These are phyloP conservation scores for Temnothorax longispinosus DNA, from an alignment of 1,140 invertebrate species.

Conservation along the genomic window DNA sequence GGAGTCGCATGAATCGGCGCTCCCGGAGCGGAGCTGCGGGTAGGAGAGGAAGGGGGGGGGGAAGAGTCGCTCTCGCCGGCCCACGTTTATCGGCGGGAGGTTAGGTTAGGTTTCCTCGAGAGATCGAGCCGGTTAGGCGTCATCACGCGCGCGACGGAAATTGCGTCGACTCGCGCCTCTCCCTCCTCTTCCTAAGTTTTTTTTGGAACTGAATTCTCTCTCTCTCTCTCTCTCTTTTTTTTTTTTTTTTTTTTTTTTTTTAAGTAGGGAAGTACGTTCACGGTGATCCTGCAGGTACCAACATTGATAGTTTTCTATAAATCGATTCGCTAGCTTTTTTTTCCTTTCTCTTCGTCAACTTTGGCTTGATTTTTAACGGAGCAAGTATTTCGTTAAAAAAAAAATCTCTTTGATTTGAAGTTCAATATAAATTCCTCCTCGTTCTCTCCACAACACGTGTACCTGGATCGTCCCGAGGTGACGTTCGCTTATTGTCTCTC, in stretches of 20 bases:
- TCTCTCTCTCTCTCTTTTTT: no score
- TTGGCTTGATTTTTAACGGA: not conserved
- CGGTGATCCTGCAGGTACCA: not conserved
- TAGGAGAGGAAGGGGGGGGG: no score
- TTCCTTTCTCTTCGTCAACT: not conserved
- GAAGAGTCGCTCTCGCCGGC: not conserved
- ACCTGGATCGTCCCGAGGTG: not conserved
- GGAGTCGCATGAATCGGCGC: slow-evolving; percentile 69
- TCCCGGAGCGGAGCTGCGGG: not conserved
- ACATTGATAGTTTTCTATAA: not conserved
- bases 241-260: not conserved
- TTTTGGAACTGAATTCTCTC: not conserved
- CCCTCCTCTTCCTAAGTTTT: slow-evolving; percentile 32
- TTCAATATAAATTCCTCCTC: not conserved
- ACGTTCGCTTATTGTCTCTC: not conserved
- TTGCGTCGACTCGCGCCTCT: slow-evolving; percentile 14
- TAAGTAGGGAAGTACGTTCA: not conserved
- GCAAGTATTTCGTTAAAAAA: not conserved
- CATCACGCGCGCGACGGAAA: slow-evolving; percentile 13
- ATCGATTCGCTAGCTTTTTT: not conserved
- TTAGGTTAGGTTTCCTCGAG: slow-evolving; percentile 16
- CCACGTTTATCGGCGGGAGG: slow-evolving; percentile 32
- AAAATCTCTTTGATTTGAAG: not conserved
- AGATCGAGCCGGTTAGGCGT: not conserved
- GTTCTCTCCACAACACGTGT: not conserved